A percentile compares a stretch with the other conserved stretches of the same genome.
Conservation (phyloP, 1,140 invertebrate species). For the Copidosoma floridanum region DNA sequence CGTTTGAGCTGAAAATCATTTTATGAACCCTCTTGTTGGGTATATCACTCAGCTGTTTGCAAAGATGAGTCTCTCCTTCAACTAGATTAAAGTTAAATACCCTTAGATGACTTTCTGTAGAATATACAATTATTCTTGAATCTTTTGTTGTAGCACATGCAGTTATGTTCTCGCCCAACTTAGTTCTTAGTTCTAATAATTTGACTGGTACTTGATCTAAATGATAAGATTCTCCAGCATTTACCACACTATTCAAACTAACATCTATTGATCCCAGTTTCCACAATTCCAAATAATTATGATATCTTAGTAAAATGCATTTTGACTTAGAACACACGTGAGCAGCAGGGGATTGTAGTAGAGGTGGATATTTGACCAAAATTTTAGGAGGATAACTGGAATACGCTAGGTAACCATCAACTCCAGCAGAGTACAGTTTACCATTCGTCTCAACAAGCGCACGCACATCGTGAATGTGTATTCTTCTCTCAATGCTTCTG, state of each 20-base stretch:
- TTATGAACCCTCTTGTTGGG: conserved; percentile 43
- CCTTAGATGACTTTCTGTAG: conserved; percentile 65
- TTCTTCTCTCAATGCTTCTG: conserved; percentile 70
- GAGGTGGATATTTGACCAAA: conserved; percentile 69
- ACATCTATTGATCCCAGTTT: conserved; percentile 55
- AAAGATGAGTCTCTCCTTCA: conserved; percentile 42
- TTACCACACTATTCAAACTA: conserved; percentile 33
- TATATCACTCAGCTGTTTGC: conserved; percentile 39
- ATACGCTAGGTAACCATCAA: conserved; percentile 73
- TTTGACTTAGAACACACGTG: conserved; percentile 60
- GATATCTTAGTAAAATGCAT: conserved; percentile 68
- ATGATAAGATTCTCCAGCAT: conserved; percentile 36
- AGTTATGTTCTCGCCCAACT: conserved; percentile 63
- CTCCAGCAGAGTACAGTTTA: conserved; percentile 75
- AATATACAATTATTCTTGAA: conserved; percentile 71
- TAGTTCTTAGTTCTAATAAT: conserved; percentile 63
- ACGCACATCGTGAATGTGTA: conserved; percentile 84
- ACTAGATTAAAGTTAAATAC: conserved; percentile 66
- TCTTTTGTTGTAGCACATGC: conserved; percentile 68
- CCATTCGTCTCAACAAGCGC: conserved; percentile 64
- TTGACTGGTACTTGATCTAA: conserved; percentile 64
- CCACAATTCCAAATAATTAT: conserved; percentile 66
- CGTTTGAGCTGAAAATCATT: conserved; percentile 49
- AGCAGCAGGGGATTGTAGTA: conserved; percentile 65
- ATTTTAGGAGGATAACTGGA: conserved; percentile 65